phyloP scores from a whole-genome alignment of 2,888 invertebrate species.

The Pomacea canaliculata region DNA sequence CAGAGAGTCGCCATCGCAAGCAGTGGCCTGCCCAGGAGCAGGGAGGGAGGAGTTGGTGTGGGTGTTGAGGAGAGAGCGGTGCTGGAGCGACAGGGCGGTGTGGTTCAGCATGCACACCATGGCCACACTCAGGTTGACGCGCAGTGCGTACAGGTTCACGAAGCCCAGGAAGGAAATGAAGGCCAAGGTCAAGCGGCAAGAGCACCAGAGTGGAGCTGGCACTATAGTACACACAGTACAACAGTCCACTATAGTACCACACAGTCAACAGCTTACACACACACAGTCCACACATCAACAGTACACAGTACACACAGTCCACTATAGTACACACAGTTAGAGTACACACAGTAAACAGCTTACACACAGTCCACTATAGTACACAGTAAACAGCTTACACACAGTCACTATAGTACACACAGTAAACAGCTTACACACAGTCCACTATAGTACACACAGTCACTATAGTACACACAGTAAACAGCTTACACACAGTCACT shows the following conservation, averaged over 20 bases:
- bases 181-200: slow-evolving; percentile 26
- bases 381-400: too few species aligned
- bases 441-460: too few species aligned
- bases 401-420: too few species aligned
- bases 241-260: not conserved
- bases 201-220: slow-evolving; percentile 24
- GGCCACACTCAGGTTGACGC: slow-evolving; percentile 74
- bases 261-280: not conserved
- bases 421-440: too few species aligned
- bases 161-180: slow-evolving; percentile 30
- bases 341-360: too few species aligned
- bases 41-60: not conserved
- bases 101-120: slow-evolving; percentile 69
- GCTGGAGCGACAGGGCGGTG: not conserved
- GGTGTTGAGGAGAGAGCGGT: not conserved
- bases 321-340: too few species aligned
- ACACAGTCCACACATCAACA: not conserved
- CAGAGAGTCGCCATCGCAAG: not conserved
- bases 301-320: not conserved
- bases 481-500: too few species aligned
- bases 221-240: not conserved
- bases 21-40: not conserved
- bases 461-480: too few species aligned
- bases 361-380: too few species aligned
- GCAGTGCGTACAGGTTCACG: slow-evolving; percentile 53